Base-by-base conservation (phyloP, 1,140 invertebrate species). In the Drosophila repletoides region DNA sequence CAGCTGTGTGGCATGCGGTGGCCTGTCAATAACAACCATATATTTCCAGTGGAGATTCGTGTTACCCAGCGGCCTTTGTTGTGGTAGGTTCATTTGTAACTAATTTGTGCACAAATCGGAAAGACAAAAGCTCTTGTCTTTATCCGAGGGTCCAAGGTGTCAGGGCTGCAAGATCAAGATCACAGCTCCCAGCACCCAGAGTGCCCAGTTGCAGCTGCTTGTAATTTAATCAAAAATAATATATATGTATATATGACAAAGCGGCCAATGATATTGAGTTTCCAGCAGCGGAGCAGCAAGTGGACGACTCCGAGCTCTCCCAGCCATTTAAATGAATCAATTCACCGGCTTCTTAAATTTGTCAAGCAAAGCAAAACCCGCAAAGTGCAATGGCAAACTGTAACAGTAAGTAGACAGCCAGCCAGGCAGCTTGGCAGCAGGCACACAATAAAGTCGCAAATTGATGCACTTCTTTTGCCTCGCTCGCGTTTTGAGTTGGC, bases 1-100 rank as follows among this genome's bases (percentile, higher is more conserved):
- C 41, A 24, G 55, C 33, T 65, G 64, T 51, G 45, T 65, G 51
- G 45, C 46, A 33, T 59, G 55, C 48, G 34, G 19, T 63, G 63
- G 45, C 19, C 48, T 60, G 64, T 67, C 48, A 45, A 26, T 68
- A 65, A 41, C 36, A 56, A 53, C 48, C 51, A 49, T 45, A 49
- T 45, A 53, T 56, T 59, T 33, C 29, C 51, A 56, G 34, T 21
- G 33, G n/a, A 66, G 77, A 72, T 69, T 83, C 70, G 69, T 83
- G 79, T 81, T 81, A 77, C 77, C 14, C 61, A 76, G 29, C 36
- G 22, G 56, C 64, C 60, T 79, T 86, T 86, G 80, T 86, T 86
- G 80, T 80, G 56, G 80, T 86, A 76, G 80, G 67, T 64, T 86
- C 81, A 73, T 75, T 86, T 86, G 80, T 86, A 70, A 86, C 80